These are phyloP conservation scores for Coreius guichenoti DNA, from an alignment of 2,797 vertebrate genomes.

Conservation along the genomic window DNA sequence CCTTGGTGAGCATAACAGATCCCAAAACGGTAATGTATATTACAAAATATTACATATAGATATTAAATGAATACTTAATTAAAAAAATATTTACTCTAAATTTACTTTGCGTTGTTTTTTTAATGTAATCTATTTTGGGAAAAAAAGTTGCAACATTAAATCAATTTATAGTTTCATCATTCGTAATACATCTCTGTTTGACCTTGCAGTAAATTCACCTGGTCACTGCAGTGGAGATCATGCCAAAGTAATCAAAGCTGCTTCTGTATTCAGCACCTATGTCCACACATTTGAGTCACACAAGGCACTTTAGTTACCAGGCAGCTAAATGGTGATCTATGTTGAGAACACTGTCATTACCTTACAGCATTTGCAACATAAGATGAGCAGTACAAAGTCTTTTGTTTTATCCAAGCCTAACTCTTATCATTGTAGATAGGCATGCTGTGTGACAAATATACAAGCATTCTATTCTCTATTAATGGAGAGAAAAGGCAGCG, in stretches of 20 bases:
- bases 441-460: conserved; percentile 53
- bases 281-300: background rate
- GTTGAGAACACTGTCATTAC: background rate
- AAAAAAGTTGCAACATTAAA: background rate
- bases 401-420: conserved; percentile 1
- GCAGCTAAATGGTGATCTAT: background rate
- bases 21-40: background rate
- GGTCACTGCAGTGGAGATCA: background rate
- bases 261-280: background rate
- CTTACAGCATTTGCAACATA: background rate
- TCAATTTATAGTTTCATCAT: background rate
- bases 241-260: conserved; percentile 24
- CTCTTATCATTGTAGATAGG: conserved; percentile 65
- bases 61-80: background rate
- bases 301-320: background rate
- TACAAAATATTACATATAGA: background rate
- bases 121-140: background rate
- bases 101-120: background rate
- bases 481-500: background rate
- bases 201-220: conserved; percentile 8
- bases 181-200: background rate
- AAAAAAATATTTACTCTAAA: background rate
- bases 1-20: background rate
- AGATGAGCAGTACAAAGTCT: conserved; percentile 60
- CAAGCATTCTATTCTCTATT: background rate